Conservation (phyloP, 2,113 vertebrate species). For the Nothobranchius furzeri region DNA sequence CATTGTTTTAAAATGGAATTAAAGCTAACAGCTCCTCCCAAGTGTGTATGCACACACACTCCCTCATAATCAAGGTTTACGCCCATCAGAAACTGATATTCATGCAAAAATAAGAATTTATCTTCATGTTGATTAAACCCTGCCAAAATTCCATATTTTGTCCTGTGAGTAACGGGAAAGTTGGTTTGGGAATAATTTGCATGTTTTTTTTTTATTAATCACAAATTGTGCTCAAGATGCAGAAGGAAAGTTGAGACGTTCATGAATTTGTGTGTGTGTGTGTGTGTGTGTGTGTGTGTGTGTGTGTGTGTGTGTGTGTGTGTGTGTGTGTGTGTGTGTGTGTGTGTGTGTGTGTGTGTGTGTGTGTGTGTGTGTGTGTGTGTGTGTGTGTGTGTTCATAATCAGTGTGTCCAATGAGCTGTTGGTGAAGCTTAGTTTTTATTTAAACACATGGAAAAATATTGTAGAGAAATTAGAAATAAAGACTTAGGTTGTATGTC, state of each 20-base stretch:
- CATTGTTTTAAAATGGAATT: conserved; percentile 71
- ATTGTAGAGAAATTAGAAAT: not conserved
- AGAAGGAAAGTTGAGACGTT: conserved; percentile 8
- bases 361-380: not conserved
- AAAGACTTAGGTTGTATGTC: conserved; percentile 1
- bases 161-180: too few relatives aligned
- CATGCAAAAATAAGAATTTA: conserved; percentile 6
- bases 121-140: not conserved
- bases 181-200: not conserved
- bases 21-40: conserved; percentile 53
- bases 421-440: not conserved
- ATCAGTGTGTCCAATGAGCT: not conserved
- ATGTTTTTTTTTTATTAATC: not conserved
- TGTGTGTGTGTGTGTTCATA: not conserved
- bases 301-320: not conserved
- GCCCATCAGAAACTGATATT: conserved; percentile 21
- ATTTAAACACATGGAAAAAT: not conserved
- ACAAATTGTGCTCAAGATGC: not conserved
- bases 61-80: conserved; percentile 4
- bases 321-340: not conserved
- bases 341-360: not conserved
- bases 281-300: not conserved
- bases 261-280: not conserved
- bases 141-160: conserved; percentile 37
- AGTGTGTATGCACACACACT: conserved; percentile 23